A percentile compares a stretch with the other conserved stretches of the same genome.
phyloP scores from a whole-genome alignment of 37 sponge, comb jelly and placozoan genomes.

The Cliona cf. orientalis region DNA sequence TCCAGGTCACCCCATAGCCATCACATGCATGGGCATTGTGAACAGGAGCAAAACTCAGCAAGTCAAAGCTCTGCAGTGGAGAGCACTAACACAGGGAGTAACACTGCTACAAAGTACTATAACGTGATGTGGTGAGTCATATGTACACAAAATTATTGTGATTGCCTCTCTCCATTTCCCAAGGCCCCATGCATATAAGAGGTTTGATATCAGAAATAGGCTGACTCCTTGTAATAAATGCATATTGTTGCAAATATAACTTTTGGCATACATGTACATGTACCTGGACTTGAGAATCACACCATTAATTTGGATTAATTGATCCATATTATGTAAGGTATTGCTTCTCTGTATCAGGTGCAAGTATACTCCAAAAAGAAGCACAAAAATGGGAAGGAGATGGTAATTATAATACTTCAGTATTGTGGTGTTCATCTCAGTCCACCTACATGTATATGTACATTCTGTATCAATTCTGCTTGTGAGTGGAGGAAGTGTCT shows the following conservation, averaged over 20 bases:
- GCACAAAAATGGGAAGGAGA: slow-evolving; percentile 92
- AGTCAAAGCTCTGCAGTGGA: not conserved
- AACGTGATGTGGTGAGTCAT: slow-evolving; percentile 80
- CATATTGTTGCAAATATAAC: not conserved
- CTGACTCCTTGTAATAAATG: no score
- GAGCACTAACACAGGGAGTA: not conserved
- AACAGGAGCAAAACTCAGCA: not conserved
- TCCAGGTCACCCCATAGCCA: no score
- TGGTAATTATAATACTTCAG: slow-evolving; percentile 53
- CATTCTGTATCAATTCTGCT: slow-evolving; percentile 57
- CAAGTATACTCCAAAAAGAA: slow-evolving; percentile 84
- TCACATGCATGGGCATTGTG: no score
- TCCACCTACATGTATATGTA: not conserved
- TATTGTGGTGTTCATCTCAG: no score
- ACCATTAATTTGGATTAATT: not conserved
- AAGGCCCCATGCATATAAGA: no score
- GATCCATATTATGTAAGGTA: no score
- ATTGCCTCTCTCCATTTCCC: no score
- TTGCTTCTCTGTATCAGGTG: slow-evolving; percentile 47
- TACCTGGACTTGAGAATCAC: not conserved
- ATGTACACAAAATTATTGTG: no score
- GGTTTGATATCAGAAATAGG: no score
- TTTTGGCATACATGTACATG: not conserved
- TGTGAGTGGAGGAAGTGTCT: slow-evolving; percentile 39
- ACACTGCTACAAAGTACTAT: slow-evolving; percentile 38